Evolutionary conservation across 2,888 invertebrate species (phyloP), one percentile per base, ranked within the genome.

Genomic region (Drosophila anomalata): DNA sequence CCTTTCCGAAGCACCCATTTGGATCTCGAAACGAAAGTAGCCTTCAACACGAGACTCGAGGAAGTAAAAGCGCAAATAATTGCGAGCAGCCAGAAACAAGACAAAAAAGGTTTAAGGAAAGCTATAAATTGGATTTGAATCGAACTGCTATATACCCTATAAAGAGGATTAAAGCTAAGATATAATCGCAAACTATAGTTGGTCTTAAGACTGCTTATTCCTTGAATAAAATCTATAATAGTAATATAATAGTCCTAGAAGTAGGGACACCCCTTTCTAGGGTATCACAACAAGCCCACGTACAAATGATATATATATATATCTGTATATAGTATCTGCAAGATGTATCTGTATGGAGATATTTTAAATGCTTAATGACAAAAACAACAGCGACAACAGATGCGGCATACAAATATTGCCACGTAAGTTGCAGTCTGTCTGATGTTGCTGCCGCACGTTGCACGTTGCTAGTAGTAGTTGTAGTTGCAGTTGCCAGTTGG

Each of bases 1-100:
- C 63, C 63, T 72, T 60, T 39, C 17, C 48, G 47, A 57, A 31
- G 59, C 55, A 67, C 47, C 52, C 71, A 70, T 54, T 61, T 50
- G 11, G 53, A 55, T 52, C 29, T 29, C 31, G 46, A 68, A 70
- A 55, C 65, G 78, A 76, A 76, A 78, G 76, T 75, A 60, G 65
- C 60, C 73, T 72, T 70, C 71, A 76, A 53, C 60, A 33, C 44
- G 52, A 44, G 63, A 44, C 57, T 76, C 57, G 74, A 73, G 77
- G 79, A 77, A 77, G 77, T 77, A 77, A 77, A 77, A 77, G 79
- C 77, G 77, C 77, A 76, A 79, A 79, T 79, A 77, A 79, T 77
- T 73, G 68, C 73, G 54, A 75, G 7, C 48, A 36, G 50, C 53
- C 44, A 36, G 31, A 52, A 24, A 42, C n/a, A 36, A 36, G 7